Percentiles rank a stretch among this genome's conserved stretches.
These are phyloP conservation scores for Clitarchus hookeri DNA, from an alignment of 2,888 invertebrate genomes.

Conservation along the genomic window DNA sequence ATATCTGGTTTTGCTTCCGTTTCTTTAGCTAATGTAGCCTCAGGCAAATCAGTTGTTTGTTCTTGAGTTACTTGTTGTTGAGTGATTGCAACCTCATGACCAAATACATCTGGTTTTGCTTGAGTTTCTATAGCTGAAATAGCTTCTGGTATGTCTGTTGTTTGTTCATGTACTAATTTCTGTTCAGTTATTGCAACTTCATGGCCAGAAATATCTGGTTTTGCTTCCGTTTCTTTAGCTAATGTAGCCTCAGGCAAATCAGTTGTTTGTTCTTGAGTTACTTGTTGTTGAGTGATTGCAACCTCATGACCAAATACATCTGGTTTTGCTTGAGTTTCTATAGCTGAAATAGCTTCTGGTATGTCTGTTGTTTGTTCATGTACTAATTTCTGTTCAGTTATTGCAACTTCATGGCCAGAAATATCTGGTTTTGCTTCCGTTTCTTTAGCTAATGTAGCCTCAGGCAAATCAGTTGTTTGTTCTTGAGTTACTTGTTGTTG, in stretches of 20 bases:
- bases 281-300: conserved; percentile 31
- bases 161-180: conserved; percentile 31
- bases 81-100: background rate
- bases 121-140: background rate
- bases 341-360: background rate
- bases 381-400: conserved; percentile 29
- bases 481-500: background rate
- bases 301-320: conserved; percentile 29
- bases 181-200: conserved; percentile 38
- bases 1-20: conserved; percentile 19
- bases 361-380: conserved; percentile 27
- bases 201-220: conserved; percentile 31
- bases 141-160: conserved; percentile 20
- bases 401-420: conserved; percentile 28
- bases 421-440: background rate
- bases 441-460: background rate
- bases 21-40: background rate
- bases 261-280: conserved; percentile 23
- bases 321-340: conserved; percentile 30
- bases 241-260: background rate
- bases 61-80: background rate
- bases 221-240: conserved; percentile 25
- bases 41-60: background rate
- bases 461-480: background rate
- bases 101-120: background rate